phyloP scores from a whole-genome alignment of 2,797 vertebrate genomes.

The Enteromius argenteus region DNA sequence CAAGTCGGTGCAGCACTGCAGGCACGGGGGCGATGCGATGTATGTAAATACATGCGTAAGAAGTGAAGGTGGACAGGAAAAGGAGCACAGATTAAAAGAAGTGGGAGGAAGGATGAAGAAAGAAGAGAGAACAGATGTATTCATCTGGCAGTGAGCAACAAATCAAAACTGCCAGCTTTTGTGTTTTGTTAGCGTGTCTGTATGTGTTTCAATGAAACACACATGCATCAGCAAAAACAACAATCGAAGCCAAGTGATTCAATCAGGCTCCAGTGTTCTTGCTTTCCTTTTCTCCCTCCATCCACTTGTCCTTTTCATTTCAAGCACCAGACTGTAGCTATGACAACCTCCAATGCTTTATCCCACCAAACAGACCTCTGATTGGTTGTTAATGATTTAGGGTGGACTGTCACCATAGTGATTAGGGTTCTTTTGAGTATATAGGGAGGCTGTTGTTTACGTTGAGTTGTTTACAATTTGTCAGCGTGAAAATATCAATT shows the following conservation, averaged over 20 bases:
- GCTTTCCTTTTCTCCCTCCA: neutral
- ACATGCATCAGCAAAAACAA: conserved; percentile 43
- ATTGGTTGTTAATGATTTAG: conserved; percentile 35
- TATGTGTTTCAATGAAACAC: conserved; percentile 37
- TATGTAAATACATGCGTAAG: conserved; percentile 18
- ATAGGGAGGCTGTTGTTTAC: conserved; percentile 16
- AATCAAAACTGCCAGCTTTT: conserved; percentile 18
- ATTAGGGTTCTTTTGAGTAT: conserved; percentile 7
- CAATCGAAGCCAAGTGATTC: conserved; percentile 41
- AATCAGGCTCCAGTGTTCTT: conserved; percentile 41
- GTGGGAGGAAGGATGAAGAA: conserved; percentile 2
- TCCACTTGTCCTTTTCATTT: conserved; percentile 47
- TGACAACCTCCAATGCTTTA: conserved; percentile 56
- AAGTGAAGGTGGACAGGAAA: conserved; percentile 13
- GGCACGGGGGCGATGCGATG: conserved; percentile 1
- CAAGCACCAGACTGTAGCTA: conserved; percentile 56
- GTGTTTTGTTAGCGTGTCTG: neutral
- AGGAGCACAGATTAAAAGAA: conserved; percentile 22
- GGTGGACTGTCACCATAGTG: neutral
- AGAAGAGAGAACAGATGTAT: neutral
- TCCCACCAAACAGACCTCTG: conserved; percentile 28
- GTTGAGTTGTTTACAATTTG: conserved; percentile 7
- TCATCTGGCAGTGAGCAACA: neutral
- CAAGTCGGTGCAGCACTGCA: conserved; percentile 6
- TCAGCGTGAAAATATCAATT: conserved; percentile 50